phyloP scores from a whole-genome alignment of 1,140 invertebrate species.

The Pseudomyrmex dendroicus region DNA sequence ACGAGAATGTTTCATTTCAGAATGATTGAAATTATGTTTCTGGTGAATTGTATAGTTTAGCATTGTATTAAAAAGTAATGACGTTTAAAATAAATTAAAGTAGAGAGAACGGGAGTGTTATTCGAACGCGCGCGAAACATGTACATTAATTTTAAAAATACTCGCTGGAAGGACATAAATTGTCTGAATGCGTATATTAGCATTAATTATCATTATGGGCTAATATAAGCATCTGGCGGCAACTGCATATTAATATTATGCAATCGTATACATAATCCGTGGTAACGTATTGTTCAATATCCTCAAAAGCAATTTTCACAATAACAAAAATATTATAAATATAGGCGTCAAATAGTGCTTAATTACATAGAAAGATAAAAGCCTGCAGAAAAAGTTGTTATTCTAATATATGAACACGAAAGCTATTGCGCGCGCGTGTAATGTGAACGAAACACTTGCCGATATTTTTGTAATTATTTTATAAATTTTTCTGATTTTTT shows the following conservation, averaged over 20 bases:
- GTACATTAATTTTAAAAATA: conserved; percentile 10
- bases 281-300: conserved; percentile 8
- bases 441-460: background rate
- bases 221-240: conserved; percentile 23
- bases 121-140: background rate
- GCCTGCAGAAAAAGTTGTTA: background rate
- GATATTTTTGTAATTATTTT: background rate
- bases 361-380: background rate
- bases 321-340: background rate
- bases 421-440: no score
- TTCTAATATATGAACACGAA: background rate
- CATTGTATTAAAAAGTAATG: background rate
- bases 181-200: background rate
- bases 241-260: conserved; percentile 28
- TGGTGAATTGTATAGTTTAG: no score
- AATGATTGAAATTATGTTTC: background rate
- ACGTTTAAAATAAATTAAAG: background rate
- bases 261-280: conserved; percentile 7
- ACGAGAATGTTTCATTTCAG: background rate
- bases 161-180: background rate
- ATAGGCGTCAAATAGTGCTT: background rate
- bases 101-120: no score
- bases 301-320: conserved; percentile 8
- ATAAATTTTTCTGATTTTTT: background rate
- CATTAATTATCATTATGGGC: conserved; percentile 12